These are phyloP conservation scores for Disparrhopalites patrizii DNA, from an alignment of 2,888 invertebrate genomes.

Conservation along the genomic window DNA sequence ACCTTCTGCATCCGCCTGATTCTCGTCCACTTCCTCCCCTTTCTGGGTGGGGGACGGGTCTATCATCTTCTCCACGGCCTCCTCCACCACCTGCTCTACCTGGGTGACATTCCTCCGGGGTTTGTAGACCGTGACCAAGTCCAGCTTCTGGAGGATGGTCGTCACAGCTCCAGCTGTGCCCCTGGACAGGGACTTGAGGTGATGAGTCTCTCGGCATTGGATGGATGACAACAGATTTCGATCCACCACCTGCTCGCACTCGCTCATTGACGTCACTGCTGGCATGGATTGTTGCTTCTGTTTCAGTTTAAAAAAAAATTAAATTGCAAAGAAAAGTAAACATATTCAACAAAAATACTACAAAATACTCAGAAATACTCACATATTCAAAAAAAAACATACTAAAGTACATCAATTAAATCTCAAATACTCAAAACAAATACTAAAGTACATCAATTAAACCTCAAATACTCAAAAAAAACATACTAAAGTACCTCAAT, in stretches of 20 bases:
- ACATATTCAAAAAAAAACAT: too few relatives aligned
- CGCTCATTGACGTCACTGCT: conserved; percentile 67
- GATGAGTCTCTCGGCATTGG: conserved; percentile 67
- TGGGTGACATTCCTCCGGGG: background rate
- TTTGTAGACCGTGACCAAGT: conserved; percentile 41
- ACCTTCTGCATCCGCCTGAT: too few relatives aligned
- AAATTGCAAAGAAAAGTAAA: too few relatives aligned
- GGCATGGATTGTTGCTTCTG: conserved; percentile 69
- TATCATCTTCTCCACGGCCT: conserved; percentile 29
- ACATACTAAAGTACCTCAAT: too few relatives aligned
- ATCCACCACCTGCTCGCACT: conserved; percentile 70
- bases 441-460: too few relatives aligned
- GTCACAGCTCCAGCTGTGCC: conserved; percentile 69
- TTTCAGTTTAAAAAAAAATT: conserved; percentile 35
- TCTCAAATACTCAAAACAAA: too few relatives aligned
- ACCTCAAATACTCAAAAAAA: too few relatives aligned
- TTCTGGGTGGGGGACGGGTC: conserved; percentile 18
- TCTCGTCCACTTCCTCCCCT: conserved; percentile 15
- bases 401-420: too few relatives aligned
- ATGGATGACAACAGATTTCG: conserved; percentile 69
- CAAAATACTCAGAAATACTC: too few relatives aligned
- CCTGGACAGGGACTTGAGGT: conserved; percentile 72
- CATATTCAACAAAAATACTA: too few relatives aligned
- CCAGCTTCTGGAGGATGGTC: conserved; percentile 58
- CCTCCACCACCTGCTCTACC: conserved; percentile 22